Evolutionary conservation across 2,797 vertebrate species (phyloP), one percentile per base, ranked within the genome.

Genomic region (Amblyraja radiata): DNA sequence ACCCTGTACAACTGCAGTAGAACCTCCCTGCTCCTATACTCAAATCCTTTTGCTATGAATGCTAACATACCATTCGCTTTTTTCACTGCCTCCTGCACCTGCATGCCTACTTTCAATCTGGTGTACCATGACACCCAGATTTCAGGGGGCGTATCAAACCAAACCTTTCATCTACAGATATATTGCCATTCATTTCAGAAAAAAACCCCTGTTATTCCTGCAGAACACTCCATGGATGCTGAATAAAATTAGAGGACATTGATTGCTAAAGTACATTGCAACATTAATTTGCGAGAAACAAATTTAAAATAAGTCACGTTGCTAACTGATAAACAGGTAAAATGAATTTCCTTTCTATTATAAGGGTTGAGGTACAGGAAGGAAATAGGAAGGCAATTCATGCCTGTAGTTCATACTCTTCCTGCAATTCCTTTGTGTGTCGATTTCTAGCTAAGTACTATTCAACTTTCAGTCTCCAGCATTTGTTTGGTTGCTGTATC

Each of bases 281-380:
- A 88, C 13, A 74, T 92, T 74, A 6, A 76, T 92, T 92, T 73
- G 36, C n/a, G 28, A 39, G 90, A n/a, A 74, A 28, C 36, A 91
- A 91, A 74, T 23, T 4, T 6, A 92, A 92, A 5, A 6, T 23
- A n/a, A 73, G 32, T 54, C 6, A 0, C 14, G 1, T 46, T 25
- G 76, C 25, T 11, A 76, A 58, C 54, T 74, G 73, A 9, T 11
- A 76, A 6, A 58, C 8, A 9, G 32, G 8, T n/a, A 74, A 74
- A 74, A 54, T 74, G 71, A 92, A 54, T 10, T 23, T 92, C 68
- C 71, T 46, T 54, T 71, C 1, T 2, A 14, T 18, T 46, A 92
- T 92, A 76, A 92, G 6, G 39, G 13, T 39, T 23, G 73, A 54
- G 36, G 25, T 28, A 6, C 54, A 91, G 36, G 11, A 54, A 46